Conservation (phyloP, 2,113 vertebrate genomes). For the Bambusicola thoracicus region DNA sequence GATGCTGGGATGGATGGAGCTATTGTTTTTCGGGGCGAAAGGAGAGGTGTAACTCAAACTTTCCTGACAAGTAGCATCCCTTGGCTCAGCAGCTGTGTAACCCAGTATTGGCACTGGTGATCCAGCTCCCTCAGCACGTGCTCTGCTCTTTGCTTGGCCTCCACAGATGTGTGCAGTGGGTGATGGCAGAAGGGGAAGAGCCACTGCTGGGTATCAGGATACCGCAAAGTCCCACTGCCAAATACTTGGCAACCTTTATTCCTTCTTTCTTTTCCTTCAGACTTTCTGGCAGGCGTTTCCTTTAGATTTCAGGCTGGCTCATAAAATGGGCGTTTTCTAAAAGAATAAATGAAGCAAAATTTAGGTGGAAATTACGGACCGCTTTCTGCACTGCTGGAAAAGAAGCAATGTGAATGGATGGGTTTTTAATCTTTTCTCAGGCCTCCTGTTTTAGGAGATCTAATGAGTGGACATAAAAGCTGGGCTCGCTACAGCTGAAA, state of each 20-base stretch:
- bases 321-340: neutral
- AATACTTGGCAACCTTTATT: neutral
- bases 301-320: neutral
- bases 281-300: neutral
- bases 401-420: neutral
- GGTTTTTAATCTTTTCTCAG: neutral
- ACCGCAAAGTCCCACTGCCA: neutral
- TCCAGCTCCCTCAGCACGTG: neutral
- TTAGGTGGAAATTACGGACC: neutral
- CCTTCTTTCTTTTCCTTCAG: neutral
- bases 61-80: neutral
- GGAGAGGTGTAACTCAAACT: rapidly evolving
- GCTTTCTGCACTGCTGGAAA: neutral
- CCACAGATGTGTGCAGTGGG: neutral
- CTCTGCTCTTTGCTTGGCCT: neutral
- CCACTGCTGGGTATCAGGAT: slow-evolving; percentile 1
- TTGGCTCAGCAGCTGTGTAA: neutral
- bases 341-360: neutral
- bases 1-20: neutral
- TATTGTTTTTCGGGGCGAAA: neutral
- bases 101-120: neutral
- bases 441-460: neutral
- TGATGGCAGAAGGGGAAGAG: slow-evolving; percentile 47
- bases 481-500: neutral
- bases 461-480: neutral